phyloP scores from a whole-genome alignment of 2,888 invertebrate species.

The Euzophera pinguis region DNA sequence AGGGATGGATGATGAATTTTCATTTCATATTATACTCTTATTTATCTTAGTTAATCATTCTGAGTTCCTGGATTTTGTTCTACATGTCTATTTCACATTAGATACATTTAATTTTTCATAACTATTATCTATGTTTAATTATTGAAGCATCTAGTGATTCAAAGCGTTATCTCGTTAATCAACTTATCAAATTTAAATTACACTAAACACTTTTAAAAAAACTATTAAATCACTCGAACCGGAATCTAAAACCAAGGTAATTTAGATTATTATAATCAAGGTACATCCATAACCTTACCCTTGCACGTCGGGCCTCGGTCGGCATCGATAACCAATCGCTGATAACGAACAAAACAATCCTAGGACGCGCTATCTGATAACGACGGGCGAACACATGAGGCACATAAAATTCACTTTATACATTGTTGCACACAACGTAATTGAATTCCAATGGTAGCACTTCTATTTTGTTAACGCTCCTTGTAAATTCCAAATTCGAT shows the following conservation, averaged over 20 bases:
- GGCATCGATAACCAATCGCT: constrained; percentile 47
- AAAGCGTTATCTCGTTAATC: no score
- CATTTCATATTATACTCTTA: no score
- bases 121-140: no score
- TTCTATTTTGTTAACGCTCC: neutral
- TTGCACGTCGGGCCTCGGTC: constrained; percentile 46
- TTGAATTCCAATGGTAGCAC: constrained; percentile 10
- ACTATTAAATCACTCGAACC: neutral
- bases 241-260: neutral
- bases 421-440: constrained; percentile 10
- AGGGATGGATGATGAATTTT: no score
- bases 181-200: no score
- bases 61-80: no score
- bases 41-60: no score
- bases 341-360: constrained; percentile 28
- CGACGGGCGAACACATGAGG: neutral
- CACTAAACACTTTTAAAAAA: neutral
- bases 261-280: constrained; percentile 7
- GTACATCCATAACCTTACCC: constrained; percentile 40
- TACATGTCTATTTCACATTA: no score
- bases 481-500: neutral
- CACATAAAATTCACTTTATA: constrained; percentile 11
- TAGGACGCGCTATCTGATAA: constrained; percentile 22
- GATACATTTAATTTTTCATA: no score
- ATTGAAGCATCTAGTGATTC: no score